Base-by-base conservation (phyloP, 2,797 vertebrate species). In the Protonibea diacanthus region DNA sequence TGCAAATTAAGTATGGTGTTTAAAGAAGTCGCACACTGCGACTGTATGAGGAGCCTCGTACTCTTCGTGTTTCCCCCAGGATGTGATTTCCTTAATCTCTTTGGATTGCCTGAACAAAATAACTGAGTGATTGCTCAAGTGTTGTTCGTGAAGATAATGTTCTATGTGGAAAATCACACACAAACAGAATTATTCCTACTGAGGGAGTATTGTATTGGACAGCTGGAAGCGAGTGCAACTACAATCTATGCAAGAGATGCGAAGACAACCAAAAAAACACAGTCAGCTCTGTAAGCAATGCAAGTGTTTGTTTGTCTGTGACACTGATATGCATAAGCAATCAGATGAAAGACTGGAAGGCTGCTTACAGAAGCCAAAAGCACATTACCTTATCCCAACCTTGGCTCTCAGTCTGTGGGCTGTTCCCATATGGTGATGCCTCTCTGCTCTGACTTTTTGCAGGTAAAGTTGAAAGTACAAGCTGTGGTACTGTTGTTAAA, bases 121-220 rank as follows among this genome's bases (percentile, higher is more conserved):
- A 65, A 86, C 84, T 57, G 80, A 84, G 65, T 82, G 81, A 92
- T 89, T 90, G 72, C 81, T 86, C 53, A 78, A 90, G 84, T 88
- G 89, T 85, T 84, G 67, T 81, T 85, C 74, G 66, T 63, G 74
- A 15, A 83, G 87, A 92, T 90, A 89, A 87, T 78, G 78, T 87
- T 82, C 61, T 61, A 69, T 80, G 80, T 83, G 78, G 61, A 83
- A 82, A 87, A 82, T 74, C 20, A 47, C 62, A 78, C 7, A 77
- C 82, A 84, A 91, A 93, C 88, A 86, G 17, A 89, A 92, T 91
- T 83, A 88, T 90, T 88, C 72, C 82, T 64, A 58, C 59, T 77
- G 67, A 86, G 53, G 76, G 77, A 87, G 76, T 78, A 74, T 88
- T 84, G 79, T 90, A 27, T 71, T 76, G 48, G 68, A 74, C 59